Percentiles rank a stretch among this genome's conserved stretches.
phyloP scores from a whole-genome alignment of 2,888 invertebrate genomes.

The Cyaniris semiargus region DNA sequence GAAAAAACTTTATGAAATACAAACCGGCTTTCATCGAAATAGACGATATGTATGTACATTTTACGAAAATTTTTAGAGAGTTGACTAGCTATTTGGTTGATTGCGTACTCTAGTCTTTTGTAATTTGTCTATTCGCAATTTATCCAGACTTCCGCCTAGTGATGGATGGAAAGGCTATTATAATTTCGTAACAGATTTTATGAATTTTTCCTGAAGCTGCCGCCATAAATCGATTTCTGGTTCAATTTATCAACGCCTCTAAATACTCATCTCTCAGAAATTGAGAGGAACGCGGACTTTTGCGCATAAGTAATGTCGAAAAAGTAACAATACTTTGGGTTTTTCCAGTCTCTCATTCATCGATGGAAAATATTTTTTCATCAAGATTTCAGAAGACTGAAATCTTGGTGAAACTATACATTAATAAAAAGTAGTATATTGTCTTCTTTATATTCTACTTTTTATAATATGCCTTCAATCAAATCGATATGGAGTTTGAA shows the following conservation, averaged over 20 bases:
- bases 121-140: slow-evolving; percentile 28
- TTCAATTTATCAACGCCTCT: slow-evolving; percentile 70
- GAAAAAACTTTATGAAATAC: no score
- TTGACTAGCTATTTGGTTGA: no score
- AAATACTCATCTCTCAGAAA: slow-evolving; percentile 65
- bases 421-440: neutral
- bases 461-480: no score
- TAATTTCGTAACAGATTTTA: slow-evolving; percentile 66
- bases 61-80: no score
- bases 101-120: neutral
- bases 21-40: no score
- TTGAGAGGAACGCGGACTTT: slow-evolving; percentile 55
- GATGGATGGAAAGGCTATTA: slow-evolving; percentile 74
- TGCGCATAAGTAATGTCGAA: neutral
- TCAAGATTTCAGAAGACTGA: no score
- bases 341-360: neutral
- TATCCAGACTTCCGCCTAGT: slow-evolving; percentile 55
- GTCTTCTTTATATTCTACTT: neutral
- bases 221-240: slow-evolving; percentile 67
- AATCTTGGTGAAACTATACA: no score
- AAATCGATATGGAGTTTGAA: no score
- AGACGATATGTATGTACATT: no score
- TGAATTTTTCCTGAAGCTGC: slow-evolving; percentile 68
- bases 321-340: slow-evolving; percentile 1
- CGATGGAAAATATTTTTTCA: neutral